A percentile compares a stretch with the other conserved stretches of the same genome.
Conservation (phyloP, 2,888 invertebrate genomes). For the Ptychoptera albimana region DNA sequence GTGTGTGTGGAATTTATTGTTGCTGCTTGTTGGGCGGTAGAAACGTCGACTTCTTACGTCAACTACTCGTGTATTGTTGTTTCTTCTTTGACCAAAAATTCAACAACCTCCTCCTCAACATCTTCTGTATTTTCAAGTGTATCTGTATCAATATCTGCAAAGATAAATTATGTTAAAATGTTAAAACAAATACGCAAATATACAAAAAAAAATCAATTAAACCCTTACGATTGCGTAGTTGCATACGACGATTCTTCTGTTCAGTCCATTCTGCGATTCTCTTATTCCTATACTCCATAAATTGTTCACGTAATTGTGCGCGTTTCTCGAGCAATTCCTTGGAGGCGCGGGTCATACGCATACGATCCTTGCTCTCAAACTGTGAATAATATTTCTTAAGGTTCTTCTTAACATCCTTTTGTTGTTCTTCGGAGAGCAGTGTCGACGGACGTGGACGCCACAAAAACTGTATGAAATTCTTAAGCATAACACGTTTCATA, state of each 20-base stretch:
- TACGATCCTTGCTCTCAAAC: slow-evolving; percentile 92
- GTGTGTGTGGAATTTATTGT: no score
- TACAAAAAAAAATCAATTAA: background rate
- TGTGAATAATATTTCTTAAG: slow-evolving; percentile 92
- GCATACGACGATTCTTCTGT: slow-evolving; percentile 65
- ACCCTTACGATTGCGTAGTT: slow-evolving; percentile 71
- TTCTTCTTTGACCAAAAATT: slow-evolving; percentile 97
- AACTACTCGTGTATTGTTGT: slow-evolving; percentile 57
- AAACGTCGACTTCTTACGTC: slow-evolving; percentile 6
- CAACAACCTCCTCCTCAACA: slow-evolving; percentile 87
- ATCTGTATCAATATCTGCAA: slow-evolving; percentile 85
- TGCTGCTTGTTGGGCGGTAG: no score
- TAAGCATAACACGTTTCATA: slow-evolving; percentile 63
- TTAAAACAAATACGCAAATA: slow-evolving; percentile 5
- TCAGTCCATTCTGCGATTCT: slow-evolving; percentile 58
- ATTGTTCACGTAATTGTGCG: slow-evolving; percentile 71
- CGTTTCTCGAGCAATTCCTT: slow-evolving; percentile 91
- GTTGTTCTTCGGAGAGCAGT: slow-evolving; percentile 64
- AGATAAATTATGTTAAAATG: slow-evolving; percentile 14
- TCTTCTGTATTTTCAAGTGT: slow-evolving; percentile 75
- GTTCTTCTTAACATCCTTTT: slow-evolving; percentile 93
- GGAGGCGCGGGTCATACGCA: slow-evolving; percentile 80
- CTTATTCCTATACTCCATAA: slow-evolving; percentile 63
- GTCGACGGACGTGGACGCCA: slow-evolving; percentile 93
- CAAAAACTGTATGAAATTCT: slow-evolving; percentile 83